Conservation (phyloP, 1,140 invertebrate species). For the Cryptotermes secundus region DNA sequence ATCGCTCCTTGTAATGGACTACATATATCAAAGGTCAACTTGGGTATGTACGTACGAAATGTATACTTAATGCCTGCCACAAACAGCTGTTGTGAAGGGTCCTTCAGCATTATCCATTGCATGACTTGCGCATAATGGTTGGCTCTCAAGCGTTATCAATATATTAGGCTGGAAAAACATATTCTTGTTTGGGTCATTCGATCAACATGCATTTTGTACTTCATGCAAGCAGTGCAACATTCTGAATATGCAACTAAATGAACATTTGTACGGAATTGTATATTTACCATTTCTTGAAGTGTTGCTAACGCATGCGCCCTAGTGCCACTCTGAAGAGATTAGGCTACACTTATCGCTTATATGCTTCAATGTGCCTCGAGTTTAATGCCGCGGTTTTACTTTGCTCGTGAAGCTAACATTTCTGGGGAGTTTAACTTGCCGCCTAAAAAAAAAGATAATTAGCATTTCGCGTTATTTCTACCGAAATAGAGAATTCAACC, state of each 20-base stretch:
- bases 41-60: background rate
- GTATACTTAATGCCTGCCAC: slow-evolving; percentile 7
- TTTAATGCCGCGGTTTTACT: too few species aligned
- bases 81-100: background rate
- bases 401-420: too few species aligned
- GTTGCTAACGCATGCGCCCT: too few species aligned
- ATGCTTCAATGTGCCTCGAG: too few species aligned
- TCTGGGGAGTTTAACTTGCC: too few species aligned
- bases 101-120: background rate
- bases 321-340: too few species aligned
- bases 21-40: background rate
- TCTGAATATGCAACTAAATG: background rate
- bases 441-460: too few species aligned
- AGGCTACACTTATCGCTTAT: too few species aligned
- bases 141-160: background rate
- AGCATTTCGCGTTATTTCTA: too few species aligned
- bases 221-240: too few species aligned
- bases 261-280: background rate
- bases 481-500: too few species aligned
- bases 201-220: background rate
- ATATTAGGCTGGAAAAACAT: slow-evolving; percentile 5
- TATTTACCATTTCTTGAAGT: background rate
- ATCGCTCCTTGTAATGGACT: background rate
- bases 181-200: background rate
- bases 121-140: background rate